Evolutionary conservation across 2,113 vertebrate genomes (phyloP).

Genomic region (Paramisgurnus dabryanus): DNA sequence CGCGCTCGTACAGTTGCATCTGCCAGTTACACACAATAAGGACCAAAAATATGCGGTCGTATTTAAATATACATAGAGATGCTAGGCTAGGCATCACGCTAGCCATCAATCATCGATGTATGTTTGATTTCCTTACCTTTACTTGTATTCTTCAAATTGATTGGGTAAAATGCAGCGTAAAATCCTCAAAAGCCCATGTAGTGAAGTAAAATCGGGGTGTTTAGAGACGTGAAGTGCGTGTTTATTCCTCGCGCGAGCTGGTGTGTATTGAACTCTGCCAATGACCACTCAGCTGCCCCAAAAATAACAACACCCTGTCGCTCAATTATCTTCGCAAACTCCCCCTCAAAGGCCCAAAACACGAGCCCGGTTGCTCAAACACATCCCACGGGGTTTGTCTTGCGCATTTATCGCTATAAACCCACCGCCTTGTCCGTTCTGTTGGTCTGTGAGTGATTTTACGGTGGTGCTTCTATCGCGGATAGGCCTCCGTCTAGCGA

Average conservation of each 20-base stretch:
- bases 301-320: constrained; percentile 53
- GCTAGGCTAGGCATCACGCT: constrained; percentile 41
- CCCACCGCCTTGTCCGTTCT: not conserved
- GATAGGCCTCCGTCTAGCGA: constrained; percentile 57
- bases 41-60: not conserved
- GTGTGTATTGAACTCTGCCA: constrained; percentile 76
- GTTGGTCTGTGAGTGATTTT: constrained; percentile 14
- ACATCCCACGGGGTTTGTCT: not conserved
- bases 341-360: constrained; percentile 47
- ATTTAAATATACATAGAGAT: constrained; percentile 13
- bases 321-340: constrained; percentile 54
- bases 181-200: constrained; percentile 32
- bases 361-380: constrained; percentile 4
- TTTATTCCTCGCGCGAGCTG: constrained; percentile 55
- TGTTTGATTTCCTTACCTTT: constrained; percentile 52
- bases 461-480: constrained; percentile 35
- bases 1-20: not conserved
- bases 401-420: constrained; percentile 16
- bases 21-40: not conserved
- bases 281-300: constrained; percentile 73
- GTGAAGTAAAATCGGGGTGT: not conserved
- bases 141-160: constrained; percentile 19
- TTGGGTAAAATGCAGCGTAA: constrained; percentile 3
- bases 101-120: constrained; percentile 34
- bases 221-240: not conserved